Evolutionary conservation across 30 jellyfish, hydroid and myxozoan genomes (phyloP), one percentile per base, ranked within the genome.

Genomic region (Chrysaora quinquecirrha): DNA sequence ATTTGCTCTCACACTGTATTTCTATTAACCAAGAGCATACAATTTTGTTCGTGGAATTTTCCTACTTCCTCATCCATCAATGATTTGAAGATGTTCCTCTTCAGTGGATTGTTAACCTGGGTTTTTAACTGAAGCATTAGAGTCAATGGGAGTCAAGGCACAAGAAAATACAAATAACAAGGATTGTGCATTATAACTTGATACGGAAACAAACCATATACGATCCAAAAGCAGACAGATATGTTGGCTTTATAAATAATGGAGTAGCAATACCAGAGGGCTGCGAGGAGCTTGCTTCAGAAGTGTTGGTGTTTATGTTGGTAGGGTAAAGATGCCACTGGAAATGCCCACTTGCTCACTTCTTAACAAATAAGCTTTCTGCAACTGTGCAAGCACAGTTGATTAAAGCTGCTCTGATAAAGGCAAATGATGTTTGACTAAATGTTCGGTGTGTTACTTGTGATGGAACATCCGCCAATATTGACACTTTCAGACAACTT

Each of bases 311-410:
- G 23, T 76, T 76, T 27, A 23, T 54, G 64, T 64, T 56, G 0
- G 81, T 62, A 30, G 64, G 87, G 32, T 14, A 30, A 18, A 61
- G 47, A 24, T 34, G 79, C 32, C 87, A 76, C 24, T 76, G 87
- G 87, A 76, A 76, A 43, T 73, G 85, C 48, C 85, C 87, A 27
- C n/a, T 50, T 76, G 77, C 66, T 14, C 58, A 76, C 27, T 76
- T 76, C 35, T 22, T 76, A 61, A 54, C 29, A 6, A 43, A 74
- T 29, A 49, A 74, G 25, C 3, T 16, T 10, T 14, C 21, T 48
- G 78, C 83, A 0, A 48, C 48, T 22, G 83, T 52, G 4, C 86
- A 74, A 30, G 28, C 61, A 22, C 83, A 47, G 24, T 56, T 47
- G 7, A 28, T 48, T 27, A 4, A 23, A 61, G 22, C n/a, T 23